Conservation (phyloP, 2,113 vertebrate genomes). For the Triplophysa siluroides region DNA sequence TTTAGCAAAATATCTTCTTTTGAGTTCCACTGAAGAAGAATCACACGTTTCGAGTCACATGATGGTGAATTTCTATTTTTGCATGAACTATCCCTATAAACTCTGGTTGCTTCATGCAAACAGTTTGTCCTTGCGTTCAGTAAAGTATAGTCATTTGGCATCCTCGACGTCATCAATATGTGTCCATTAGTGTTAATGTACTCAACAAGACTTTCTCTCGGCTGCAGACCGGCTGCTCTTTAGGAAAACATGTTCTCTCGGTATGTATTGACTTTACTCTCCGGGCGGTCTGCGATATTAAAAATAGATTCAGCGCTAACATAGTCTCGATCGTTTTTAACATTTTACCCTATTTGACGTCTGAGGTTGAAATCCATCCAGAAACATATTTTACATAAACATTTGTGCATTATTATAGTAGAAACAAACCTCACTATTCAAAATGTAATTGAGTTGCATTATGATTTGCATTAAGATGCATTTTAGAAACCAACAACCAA, state of each 20-base stretch:
- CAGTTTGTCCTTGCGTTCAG: not conserved
- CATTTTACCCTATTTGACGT: constrained; percentile 1
- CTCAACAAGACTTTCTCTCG: not conserved
- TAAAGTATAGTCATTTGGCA: not conserved
- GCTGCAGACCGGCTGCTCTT: constrained; percentile 10
- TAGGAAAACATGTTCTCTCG: not conserved
- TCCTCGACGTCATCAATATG: not conserved
- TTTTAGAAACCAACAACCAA: too few species aligned
- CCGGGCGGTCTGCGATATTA: constrained; percentile 20
- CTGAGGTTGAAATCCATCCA: not conserved
- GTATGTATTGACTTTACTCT: constrained; percentile 20
- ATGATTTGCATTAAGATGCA: too few species aligned
- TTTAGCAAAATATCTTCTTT: too few species aligned
- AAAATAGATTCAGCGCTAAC: constrained; percentile 9
- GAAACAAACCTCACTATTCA: not conserved
- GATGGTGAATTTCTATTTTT: too few species aligned
- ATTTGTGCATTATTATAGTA: not conserved
- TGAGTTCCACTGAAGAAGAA: too few species aligned
- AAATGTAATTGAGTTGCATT: too few species aligned
- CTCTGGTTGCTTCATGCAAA: too few species aligned
- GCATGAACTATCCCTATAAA: not conserved
- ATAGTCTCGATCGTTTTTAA: constrained; percentile 5
- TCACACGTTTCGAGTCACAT: too few species aligned
- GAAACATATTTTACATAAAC: too few species aligned
- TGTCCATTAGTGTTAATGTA: not conserved